A percentile compares a stretch with the other conserved stretches of the same genome.
phyloP scores from a whole-genome alignment of 2,113 vertebrate species.

The Microtus oregoni region DNA sequence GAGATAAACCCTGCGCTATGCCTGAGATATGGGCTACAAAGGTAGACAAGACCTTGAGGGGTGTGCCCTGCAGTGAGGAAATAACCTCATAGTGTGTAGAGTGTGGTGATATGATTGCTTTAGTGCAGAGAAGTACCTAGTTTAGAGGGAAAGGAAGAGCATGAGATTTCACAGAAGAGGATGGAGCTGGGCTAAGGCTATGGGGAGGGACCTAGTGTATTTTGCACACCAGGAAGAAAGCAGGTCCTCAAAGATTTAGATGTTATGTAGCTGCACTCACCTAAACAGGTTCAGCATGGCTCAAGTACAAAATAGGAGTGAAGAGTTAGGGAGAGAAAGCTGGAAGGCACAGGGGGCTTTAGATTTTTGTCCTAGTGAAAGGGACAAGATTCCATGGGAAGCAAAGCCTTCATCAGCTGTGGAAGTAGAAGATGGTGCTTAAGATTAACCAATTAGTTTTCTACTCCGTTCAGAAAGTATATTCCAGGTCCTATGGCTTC shows the following conservation, averaged over 20 bases:
- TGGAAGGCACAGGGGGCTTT: background rate
- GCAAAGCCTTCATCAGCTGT: background rate
- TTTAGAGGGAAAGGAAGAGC: background rate
- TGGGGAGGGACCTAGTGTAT: too few species aligned
- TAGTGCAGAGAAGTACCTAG: background rate
- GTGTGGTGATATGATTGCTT: background rate
- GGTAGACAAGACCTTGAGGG: background rate
- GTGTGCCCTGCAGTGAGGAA: background rate
- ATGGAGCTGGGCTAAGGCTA: background rate
- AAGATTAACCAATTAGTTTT: background rate
- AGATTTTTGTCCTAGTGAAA: background rate
- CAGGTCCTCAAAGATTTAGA: background rate
- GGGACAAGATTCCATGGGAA: background rate
- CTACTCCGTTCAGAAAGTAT: conserved; percentile 49
- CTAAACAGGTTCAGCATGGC: background rate
- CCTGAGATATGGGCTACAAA: background rate
- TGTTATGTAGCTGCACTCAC: background rate
- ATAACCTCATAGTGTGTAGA: background rate
- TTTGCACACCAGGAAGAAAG: background rate
- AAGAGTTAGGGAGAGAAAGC: background rate
- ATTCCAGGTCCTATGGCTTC: background rate
- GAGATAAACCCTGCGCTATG: background rate
- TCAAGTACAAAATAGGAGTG: background rate
- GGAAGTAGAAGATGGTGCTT: background rate
- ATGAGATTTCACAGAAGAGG: background rate